Conservation (phyloP, 2,113 vertebrate genomes). For the Carassius carassius region DNA sequence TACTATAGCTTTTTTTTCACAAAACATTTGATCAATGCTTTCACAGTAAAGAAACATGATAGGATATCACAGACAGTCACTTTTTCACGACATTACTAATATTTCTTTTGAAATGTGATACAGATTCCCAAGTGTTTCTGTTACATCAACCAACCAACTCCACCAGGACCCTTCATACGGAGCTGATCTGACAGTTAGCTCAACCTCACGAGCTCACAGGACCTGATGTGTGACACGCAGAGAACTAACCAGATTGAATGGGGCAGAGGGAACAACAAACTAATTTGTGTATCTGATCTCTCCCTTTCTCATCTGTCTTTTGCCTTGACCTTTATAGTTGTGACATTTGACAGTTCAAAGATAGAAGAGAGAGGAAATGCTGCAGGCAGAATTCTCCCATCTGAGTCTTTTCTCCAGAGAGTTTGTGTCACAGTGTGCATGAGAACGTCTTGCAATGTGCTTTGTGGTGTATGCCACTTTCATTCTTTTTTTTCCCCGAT, state of each 20-base stretch:
- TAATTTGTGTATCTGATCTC: slow-evolving; percentile 52
- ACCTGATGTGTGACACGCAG: slow-evolving; percentile 45
- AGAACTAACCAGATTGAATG: slow-evolving; percentile 60
- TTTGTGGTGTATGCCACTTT: not conserved
- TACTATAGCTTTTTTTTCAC: not conserved
- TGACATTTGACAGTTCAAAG: slow-evolving; percentile 61
- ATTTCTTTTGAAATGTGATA: not conserved
- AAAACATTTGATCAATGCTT: not conserved
- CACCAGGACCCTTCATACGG: not conserved
- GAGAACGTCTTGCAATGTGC: not conserved
- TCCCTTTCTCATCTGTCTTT: slow-evolving; percentile 29
- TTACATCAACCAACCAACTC: not conserved
- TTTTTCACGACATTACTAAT: not conserved
- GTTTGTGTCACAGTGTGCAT: not conserved
- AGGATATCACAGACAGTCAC: not conserved
- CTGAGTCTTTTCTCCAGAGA: slow-evolving; percentile 11
- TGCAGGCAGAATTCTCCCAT: slow-evolving; percentile 6
- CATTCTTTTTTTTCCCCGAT: not conserved
- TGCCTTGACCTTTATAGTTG: slow-evolving; percentile 63
- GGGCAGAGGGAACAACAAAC: slow-evolving; percentile 55
- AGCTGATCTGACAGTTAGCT: not conserved
- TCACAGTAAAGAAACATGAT: not conserved
- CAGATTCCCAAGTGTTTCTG: not conserved
- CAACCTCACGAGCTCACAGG: not conserved
- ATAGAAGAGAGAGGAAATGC: slow-evolving; percentile 45